Conservation (phyloP, 2,113 vertebrate species). For the Fulica atra region DNA sequence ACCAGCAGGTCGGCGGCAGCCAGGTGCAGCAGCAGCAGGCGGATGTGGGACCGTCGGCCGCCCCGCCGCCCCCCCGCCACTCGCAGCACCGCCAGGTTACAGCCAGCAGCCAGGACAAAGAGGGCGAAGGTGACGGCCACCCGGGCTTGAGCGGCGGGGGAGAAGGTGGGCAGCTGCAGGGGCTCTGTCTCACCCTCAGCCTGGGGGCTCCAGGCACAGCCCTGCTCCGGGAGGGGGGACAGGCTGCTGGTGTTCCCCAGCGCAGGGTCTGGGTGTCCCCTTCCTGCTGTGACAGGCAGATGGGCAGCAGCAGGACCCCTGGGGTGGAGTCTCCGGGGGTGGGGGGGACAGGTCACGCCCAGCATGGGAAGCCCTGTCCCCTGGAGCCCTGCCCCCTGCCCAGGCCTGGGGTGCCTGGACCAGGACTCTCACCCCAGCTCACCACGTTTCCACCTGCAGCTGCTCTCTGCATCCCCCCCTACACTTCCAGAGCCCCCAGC, state of each 20-base stretch:
- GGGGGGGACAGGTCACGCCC: rapidly evolving
- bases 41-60: slow-evolving; percentile 78
- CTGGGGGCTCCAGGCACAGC: background rate
- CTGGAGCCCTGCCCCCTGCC: background rate
- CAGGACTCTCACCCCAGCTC: background rate
- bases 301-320: background rate
- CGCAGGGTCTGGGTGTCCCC: background rate
- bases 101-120: slow-evolving; percentile 74
- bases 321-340: background rate
- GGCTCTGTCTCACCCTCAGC: background rate
- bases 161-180: slow-evolving; percentile 83
- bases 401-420: background rate
- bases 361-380: rapidly evolving
- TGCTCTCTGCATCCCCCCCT: too few relatives aligned
- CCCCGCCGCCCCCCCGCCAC: slow-evolving; percentile 65
- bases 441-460: rapidly evolving
- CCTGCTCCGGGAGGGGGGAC: rapidly evolving
- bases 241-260: background rate
- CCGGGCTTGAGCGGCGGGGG: slow-evolving; percentile 81
- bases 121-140: slow-evolving; percentile 83
- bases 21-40: slow-evolving; percentile 84
- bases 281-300: background rate
- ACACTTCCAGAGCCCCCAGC: background rate
- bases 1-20: slow-evolving; percentile 84
- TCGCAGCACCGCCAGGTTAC: slow-evolving; percentile 82